Evolutionary conservation across 1,140 invertebrate species (phyloP), one percentile per base, ranked within the genome.

Genomic region (Melitaea cinxia): DNA sequence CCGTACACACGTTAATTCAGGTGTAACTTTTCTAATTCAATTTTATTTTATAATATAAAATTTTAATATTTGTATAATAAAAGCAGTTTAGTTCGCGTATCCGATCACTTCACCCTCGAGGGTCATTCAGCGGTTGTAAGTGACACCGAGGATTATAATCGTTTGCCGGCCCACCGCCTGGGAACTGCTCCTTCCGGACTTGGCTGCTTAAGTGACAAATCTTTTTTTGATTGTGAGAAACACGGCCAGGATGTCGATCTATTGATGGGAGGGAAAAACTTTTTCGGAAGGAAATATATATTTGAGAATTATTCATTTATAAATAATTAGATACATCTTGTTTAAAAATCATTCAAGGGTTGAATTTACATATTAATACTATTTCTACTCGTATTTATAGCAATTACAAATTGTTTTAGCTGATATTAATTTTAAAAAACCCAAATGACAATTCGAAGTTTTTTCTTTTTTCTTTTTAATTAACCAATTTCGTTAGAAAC

Each of bases 181-280:
- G 82, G 83, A 88, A 88, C 82, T 63, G n/a, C 72, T 60, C 70
- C 80, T 85, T 86, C 82, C 81, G 87, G 80, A 67, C 76, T 75
- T 69, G 73, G 67, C 71, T 73, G 71, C 78, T 80, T 85, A 85
- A 85, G 85, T 83, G 87, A 85, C 83, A 87, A 89, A 89, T 89
- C 87, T 89, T 89, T 89, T 89, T 89, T 89, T 89, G 85, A 89
- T 88, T 89, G 80, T 87, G 82, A 82, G 86, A 89, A 88, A 76
- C 76, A 76, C 70, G 76, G 72, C 72, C 71, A 77, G 74, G 76
- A 73, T 73, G 73, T 68, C 52, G 74, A 74, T 45, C 72, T 63
- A 77, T 75, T 73, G 74, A 74, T 56, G 68, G 59, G 65, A 57
- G 60, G 70, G 62, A 65, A 72, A 72, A 68, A 58, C 50, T 24